Percentiles rank a stretch among this genome's conserved stretches.
These are phyloP conservation scores for Cryptoleucopteryx plumbea DNA, from an alignment of 2,113 vertebrate genomes.

Conservation along the genomic window DNA sequence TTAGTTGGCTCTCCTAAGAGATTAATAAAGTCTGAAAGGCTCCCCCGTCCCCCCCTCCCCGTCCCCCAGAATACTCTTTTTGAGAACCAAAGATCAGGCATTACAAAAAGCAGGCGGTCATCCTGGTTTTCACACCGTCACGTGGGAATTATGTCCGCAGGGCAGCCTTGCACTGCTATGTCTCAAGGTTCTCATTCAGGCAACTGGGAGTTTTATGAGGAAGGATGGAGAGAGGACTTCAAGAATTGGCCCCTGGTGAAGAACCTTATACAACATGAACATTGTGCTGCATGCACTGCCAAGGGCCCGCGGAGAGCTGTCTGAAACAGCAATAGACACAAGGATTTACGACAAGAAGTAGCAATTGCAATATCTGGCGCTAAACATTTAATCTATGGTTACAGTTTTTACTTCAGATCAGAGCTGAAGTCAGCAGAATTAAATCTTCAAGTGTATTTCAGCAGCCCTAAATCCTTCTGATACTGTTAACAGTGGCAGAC, in stretches of 20 bases:
- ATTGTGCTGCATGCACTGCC: conserved; percentile 60
- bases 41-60: too few relatives aligned
- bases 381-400: conserved; percentile 84
- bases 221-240: conserved; percentile 51
- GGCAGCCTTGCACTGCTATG: neutral
- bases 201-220: conserved; percentile 38
- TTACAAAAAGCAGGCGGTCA: neutral
- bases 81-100: conserved; percentile 15
- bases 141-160: neutral
- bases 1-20: conserved; percentile 61
- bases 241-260: conserved; percentile 66
- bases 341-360: conserved; percentile 76
- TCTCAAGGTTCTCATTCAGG: conserved; percentile 24
- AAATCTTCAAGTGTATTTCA: conserved; percentile 80
- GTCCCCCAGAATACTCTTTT: neutral
- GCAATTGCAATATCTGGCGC: conserved; percentile 75
- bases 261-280: conserved; percentile 68
- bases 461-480: conserved; percentile 80
- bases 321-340: conserved; percentile 75
- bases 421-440: conserved; percentile 84
- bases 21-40: conserved; percentile 54
- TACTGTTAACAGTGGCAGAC: conserved; percentile 79
- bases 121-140: conserved; percentile 21
- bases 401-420: conserved; percentile 76
- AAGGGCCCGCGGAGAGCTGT: conserved; percentile 70